Conservation (phyloP, 2,797 vertebrate species). For the Luscinia megarhynchos region DNA sequence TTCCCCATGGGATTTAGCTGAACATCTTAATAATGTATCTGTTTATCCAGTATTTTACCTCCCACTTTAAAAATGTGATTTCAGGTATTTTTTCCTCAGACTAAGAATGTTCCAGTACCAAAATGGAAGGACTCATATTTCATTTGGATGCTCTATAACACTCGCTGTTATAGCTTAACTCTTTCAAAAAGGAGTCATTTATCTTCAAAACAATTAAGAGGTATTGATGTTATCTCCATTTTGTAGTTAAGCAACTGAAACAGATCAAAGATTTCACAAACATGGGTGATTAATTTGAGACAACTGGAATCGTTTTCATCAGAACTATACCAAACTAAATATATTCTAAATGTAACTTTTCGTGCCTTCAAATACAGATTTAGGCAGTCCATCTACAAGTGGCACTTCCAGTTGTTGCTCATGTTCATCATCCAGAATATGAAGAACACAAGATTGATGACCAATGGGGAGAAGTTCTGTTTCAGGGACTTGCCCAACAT, state of each 20-base stretch:
- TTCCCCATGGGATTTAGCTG: background rate
- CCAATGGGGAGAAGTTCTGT: background rate
- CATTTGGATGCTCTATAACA: background rate
- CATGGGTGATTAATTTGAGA: background rate
- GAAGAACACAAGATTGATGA: background rate
- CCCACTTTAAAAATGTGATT: background rate
- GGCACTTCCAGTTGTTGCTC: background rate
- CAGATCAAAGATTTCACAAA: background rate
- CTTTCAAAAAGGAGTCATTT: background rate
- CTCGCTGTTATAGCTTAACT: background rate
- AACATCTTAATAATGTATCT: background rate
- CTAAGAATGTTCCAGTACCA: background rate
- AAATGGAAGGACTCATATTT: background rate
- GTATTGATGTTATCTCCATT: background rate
- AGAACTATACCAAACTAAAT: background rate
- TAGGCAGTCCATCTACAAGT: background rate
- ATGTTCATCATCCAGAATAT: background rate
- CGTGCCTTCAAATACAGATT: background rate
- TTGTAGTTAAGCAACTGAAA: constrained; percentile 12
- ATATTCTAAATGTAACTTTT: background rate
- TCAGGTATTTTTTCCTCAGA: background rate
- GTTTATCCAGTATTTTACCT: background rate
- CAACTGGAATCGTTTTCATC: background rate
- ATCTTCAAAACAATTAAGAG: background rate
- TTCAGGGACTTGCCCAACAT: background rate